These are phyloP conservation scores for Thamnophis sirtalis DNA, from an alignment of 2,113 vertebrate species.

Conservation along the genomic window DNA sequence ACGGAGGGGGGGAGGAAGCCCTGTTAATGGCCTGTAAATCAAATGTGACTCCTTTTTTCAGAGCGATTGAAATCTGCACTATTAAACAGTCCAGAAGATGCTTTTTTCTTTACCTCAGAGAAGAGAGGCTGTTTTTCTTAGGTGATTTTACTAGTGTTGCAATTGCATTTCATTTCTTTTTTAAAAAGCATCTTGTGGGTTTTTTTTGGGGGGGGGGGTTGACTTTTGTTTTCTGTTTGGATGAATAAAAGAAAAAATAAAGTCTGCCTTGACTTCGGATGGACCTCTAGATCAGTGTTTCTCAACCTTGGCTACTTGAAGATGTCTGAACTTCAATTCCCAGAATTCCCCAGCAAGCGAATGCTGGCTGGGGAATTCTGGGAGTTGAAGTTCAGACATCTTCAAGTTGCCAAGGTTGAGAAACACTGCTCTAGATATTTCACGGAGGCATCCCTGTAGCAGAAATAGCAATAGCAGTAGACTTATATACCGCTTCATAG, in stretches of 20 bases:
- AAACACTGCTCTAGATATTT: background rate
- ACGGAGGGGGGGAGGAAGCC: background rate
- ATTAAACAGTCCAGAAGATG: rapidly evolving
- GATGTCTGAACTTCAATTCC: too few species aligned
- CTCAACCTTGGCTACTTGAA: too few species aligned
- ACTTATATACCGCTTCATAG: too few species aligned
- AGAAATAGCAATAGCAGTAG: too few species aligned
- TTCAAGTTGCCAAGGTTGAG: too few species aligned
- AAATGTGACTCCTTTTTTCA: background rate
- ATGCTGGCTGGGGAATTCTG: too few species aligned
- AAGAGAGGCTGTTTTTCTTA: background rate
- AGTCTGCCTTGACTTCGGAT: background rate
- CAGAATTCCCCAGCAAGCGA: too few species aligned
- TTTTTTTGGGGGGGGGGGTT: background rate
- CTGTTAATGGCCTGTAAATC: background rate
- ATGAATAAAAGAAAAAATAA: background rate
- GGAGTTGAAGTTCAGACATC: too few species aligned
- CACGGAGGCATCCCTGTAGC: background rate
- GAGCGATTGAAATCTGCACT: background rate
- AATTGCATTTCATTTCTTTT: background rate
- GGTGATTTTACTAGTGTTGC: background rate
- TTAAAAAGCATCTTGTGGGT: background rate
- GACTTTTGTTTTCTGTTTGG: rapidly evolving
- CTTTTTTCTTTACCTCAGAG: background rate
- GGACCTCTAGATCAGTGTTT: background rate